Conservation (phyloP, 2,888 invertebrate species). For the Tetragonisca angustula region DNA sequence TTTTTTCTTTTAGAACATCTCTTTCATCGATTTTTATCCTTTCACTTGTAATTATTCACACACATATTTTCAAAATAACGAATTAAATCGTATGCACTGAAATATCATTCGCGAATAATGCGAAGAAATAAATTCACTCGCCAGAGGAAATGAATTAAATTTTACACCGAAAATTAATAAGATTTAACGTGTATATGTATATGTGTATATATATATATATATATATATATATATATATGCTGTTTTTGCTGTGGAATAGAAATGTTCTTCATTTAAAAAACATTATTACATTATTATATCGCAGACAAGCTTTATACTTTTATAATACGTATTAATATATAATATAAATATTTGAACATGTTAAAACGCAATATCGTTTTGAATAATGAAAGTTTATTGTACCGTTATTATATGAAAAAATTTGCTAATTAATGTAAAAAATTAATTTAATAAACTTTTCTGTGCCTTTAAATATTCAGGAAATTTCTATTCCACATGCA, state of each 20-base stretch:
- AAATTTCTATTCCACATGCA: constrained; percentile 84
- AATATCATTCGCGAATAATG: constrained; percentile 17
- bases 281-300: constrained; percentile 12
- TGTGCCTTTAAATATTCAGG: constrained; percentile 64
- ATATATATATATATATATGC: not conserved
- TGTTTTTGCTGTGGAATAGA: constrained; percentile 79
- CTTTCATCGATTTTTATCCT: constrained; percentile 18
- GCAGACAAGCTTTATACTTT: constrained; percentile 26
- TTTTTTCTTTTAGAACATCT: constrained; percentile 4
- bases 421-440: constrained; percentile 51
- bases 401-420: constrained; percentile 26
- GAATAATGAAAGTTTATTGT: constrained; percentile 17
- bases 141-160: not conserved
- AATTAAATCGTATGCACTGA: constrained; percentile 4
- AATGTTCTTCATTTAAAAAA: constrained; percentile 64
- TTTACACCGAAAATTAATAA: not conserved
- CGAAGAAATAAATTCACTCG: constrained; percentile 1
- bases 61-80: not conserved
- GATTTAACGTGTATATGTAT: not conserved
- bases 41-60: constrained; percentile 4
- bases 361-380: constrained; percentile 27
- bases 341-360: constrained; percentile 19
- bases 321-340: constrained; percentile 13
- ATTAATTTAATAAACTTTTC: constrained; percentile 65
- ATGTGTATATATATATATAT: not conserved